These are phyloP conservation scores for Gallirallus australis DNA, from an alignment of 2,797 vertebrate genomes.

Conservation along the genomic window DNA sequence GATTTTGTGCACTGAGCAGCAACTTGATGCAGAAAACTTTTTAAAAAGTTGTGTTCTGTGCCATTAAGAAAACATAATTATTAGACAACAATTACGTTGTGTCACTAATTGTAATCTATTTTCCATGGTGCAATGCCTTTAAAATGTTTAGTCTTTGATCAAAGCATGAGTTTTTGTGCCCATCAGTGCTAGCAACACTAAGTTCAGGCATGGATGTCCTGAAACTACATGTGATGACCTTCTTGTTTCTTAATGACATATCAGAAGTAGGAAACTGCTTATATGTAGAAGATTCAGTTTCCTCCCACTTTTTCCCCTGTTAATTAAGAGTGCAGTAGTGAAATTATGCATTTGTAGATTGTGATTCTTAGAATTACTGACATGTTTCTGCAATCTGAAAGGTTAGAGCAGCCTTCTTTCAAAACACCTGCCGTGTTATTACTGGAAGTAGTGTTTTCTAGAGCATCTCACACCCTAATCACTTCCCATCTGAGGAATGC, in stretches of 20 bases:
- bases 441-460: conserved; percentile 9
- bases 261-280: background rate
- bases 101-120: background rate
- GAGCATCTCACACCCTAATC: conserved; percentile 17
- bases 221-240: background rate
- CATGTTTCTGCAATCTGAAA: conserved; percentile 25
- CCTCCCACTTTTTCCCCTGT: background rate
- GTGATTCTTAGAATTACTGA: conserved; percentile 21
- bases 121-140: background rate
- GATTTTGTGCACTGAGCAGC: background rate
- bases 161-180: background rate
- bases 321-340: background rate
- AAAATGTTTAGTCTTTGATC: background rate
- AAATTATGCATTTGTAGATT: conserved; percentile 19
- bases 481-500: conserved; percentile 9
- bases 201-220: background rate
- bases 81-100: background rate
- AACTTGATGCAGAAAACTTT: background rate
- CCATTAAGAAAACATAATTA: background rate
- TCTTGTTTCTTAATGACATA: background rate
- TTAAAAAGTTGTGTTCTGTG: background rate
- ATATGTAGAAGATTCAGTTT: background rate
- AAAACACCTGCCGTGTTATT: conserved; percentile 54
- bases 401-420: conserved; percentile 30
- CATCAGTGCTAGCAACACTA: background rate